Conservation (phyloP, 2,113 vertebrate species). For the Phaethornis superciliosus region DNA sequence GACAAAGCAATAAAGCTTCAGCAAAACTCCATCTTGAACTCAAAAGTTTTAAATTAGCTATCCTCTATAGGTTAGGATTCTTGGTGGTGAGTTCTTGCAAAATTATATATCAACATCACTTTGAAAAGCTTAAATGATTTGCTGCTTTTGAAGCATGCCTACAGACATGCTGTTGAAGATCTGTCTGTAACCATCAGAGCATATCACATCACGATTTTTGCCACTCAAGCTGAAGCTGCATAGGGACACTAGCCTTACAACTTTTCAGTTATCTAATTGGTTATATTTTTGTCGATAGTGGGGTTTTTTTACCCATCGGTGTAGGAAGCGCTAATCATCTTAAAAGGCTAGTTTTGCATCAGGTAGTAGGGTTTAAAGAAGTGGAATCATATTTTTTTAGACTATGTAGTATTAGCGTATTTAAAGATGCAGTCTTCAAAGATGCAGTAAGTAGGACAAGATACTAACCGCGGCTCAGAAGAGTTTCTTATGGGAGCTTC, state of each 20-base stretch:
- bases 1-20: neutral
- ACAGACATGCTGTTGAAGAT: fast-evolving
- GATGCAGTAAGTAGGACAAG: neutral
- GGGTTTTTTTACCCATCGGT: neutral
- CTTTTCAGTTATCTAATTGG: neutral
- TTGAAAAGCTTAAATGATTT: neutral
- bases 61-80: neutral
- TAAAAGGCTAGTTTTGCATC: neutral
- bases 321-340: neutral
- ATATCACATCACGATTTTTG: neutral
- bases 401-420: neutral
- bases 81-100: neutral
- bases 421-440: neutral
- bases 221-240: neutral
- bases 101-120: neutral
- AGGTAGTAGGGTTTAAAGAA: neutral
- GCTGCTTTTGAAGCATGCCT: neutral
- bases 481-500: neutral
- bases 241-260: neutral
- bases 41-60: fast-evolving
- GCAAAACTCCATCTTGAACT: neutral
- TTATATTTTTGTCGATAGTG: fast-evolving
- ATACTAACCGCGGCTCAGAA: neutral
- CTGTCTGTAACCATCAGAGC: neutral
- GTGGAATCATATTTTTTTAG: neutral